Conservation (phyloP, 2,113 vertebrate genomes). For the Isurus oxyrinchus region DNA sequence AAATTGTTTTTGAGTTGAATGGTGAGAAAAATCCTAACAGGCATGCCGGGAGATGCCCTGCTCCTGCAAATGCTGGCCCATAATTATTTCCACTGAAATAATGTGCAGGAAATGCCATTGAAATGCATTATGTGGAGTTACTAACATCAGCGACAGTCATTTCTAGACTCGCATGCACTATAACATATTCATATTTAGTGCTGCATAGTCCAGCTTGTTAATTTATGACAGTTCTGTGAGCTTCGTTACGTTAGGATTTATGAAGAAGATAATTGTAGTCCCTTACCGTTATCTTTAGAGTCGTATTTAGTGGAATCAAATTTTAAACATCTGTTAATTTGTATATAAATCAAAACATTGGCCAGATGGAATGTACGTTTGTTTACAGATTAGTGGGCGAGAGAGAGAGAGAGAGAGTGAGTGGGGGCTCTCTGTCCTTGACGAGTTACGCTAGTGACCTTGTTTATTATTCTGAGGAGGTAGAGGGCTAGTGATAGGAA, state of each 20-base stretch:
- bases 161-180: background rate
- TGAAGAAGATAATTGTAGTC: background rate
- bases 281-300: background rate
- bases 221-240: background rate
- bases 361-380: background rate
- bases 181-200: background rate
- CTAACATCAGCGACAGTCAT: background rate
- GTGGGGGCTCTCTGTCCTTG: slow-evolving; percentile 56
- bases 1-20: background rate
- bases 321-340: background rate
- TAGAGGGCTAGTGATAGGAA: background rate
- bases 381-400: slow-evolving; percentile 33
- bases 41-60: background rate
- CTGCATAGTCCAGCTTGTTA: background rate
- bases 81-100: background rate
- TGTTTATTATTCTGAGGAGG: slow-evolving; percentile 45
- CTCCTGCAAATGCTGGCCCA: background rate
- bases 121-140: background rate
- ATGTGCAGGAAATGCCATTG: background rate
- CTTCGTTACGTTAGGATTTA: background rate
- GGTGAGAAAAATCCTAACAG: background rate
- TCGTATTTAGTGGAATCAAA: background rate
- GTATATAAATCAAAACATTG: background rate
- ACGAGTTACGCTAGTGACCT: slow-evolving; percentile 60
- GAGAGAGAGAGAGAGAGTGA: background rate